Evolutionary conservation across 2,888 invertebrate genomes (phyloP), one percentile per base, ranked within the genome.

Genomic region (Sarcophaga variegata): DNA sequence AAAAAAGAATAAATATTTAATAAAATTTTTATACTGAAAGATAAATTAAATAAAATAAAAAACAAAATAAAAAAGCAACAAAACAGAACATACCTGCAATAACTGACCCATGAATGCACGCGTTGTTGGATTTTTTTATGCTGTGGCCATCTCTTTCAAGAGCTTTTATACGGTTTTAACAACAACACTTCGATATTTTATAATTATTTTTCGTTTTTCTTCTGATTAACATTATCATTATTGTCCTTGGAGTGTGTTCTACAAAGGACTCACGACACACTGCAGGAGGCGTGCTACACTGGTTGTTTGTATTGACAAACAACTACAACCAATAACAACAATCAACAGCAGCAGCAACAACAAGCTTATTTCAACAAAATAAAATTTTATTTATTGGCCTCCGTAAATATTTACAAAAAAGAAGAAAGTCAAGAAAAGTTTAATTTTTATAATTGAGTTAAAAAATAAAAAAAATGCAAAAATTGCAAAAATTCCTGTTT

Each of bases 161-260:
- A 70, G 79, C 49, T 60, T 67, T 10, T 54, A 54, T 54, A 54
- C 2, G 17, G 10, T 54, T 17, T 17, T 17, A 17, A 54, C 0
- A 17, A 4, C 54, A 54, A 17, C 54, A 54, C 14, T 54, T 54
- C 54, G 8, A 54, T 54, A 14, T 54, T 54, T 54, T 54, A 54
- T 54, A 54, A 54, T 54, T 54, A 54, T 54, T 54, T 54, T 54
- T 14, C 54, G 59, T 78, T 62, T 70, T 78, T 45, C 25, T 27
- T 49, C 37, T 71, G 72, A 81, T 85, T 85, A 85, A 75, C 82
- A 78, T 82, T 49, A 79, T 79, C 76, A 67, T 82, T 82, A 86
- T 86, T 74, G 83, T 74, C 85, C 49, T 71, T 66, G 76, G 22
- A 54, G n/a, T 66, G 37, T 63, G n/a, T 54, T 37, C 59, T 59